Conservation (phyloP, 1,140 invertebrate species). For the Formica exsecta region DNA sequence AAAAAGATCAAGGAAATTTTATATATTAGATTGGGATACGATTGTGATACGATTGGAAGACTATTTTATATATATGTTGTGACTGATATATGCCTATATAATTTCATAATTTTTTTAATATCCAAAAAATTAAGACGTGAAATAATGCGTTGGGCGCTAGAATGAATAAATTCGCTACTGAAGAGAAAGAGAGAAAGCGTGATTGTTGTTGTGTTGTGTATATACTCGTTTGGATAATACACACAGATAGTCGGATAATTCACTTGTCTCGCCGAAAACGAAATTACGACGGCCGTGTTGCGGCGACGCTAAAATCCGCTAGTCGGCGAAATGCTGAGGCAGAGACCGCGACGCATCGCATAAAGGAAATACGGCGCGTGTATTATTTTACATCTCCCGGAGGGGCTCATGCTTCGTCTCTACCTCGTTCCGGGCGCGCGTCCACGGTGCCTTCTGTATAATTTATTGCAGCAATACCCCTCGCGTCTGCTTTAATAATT, state of each 20-base stretch:
- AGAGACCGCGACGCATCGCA: conserved; percentile 70
- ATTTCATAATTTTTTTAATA: conserved; percentile 10
- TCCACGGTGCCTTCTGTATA: conserved; percentile 51
- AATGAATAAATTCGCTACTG: conserved; percentile 9
- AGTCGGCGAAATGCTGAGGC: conserved; percentile 69
- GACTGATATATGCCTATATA: neutral
- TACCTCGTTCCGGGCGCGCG: conserved; percentile 19
- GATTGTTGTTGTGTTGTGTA: conserved; percentile 28
- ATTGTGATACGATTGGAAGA: neutral
- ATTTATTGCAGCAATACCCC: conserved; percentile 57
- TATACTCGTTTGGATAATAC: conserved; percentile 72
- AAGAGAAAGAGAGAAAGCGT: no score
- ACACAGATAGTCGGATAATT: conserved; percentile 77
- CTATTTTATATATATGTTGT: no score
- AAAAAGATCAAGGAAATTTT: neutral
- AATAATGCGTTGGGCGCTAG: neutral
- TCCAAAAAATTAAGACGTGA: neutral
- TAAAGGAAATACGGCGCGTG: conserved; percentile 75
- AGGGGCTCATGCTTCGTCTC: conserved; percentile 58
- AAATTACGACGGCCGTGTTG: conserved; percentile 72
- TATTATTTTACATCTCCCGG: conserved; percentile 83
- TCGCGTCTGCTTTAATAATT: conserved; percentile 56
- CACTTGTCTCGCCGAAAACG: conserved; percentile 76
- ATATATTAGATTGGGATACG: neutral
- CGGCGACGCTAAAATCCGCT: conserved; percentile 66